Conservation (phyloP, 1,140 invertebrate genomes). For the Araneus ventricosus region DNA sequence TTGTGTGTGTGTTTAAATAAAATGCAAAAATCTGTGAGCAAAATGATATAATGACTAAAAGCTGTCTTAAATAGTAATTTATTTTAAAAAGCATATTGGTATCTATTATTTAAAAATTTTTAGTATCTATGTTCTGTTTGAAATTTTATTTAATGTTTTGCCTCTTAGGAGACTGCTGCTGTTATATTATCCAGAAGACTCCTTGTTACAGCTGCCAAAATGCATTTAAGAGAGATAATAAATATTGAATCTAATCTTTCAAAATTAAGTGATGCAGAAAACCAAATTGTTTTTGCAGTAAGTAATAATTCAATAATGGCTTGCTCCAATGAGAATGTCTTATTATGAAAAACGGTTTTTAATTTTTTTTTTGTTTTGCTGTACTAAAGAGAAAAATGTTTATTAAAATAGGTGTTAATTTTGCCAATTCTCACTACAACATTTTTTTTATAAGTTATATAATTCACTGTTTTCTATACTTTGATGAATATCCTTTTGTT, state of each 20-base stretch:
- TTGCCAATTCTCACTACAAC: too few relatives aligned
- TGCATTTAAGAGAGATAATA: conserved; percentile 21
- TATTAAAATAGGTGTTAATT: too few relatives aligned
- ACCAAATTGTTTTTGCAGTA: neutral
- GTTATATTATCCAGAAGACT: neutral
- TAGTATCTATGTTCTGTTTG: neutral
- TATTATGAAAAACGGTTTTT: neutral
- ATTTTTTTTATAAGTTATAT: too few relatives aligned
- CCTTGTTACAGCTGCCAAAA: neutral
- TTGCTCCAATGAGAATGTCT: neutral
- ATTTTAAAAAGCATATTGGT: too few relatives aligned
- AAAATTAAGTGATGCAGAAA: neutral
- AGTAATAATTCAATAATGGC: neutral
- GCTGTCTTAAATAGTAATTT: too few relatives aligned
- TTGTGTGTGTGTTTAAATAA: too few relatives aligned
- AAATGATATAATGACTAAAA: too few relatives aligned
- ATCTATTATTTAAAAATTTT: too few relatives aligned
- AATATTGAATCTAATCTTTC: neutral
- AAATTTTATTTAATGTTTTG: conserved; percentile 19
- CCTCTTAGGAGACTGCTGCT: neutral
- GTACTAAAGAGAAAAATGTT: too few relatives aligned
- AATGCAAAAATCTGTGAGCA: too few relatives aligned
- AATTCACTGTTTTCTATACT: too few relatives aligned
- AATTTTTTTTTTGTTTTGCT: neutral
- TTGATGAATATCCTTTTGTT: too few relatives aligned